A percentile compares a stretch with the other conserved stretches of the same genome.
Evolutionary conservation across 2,113 vertebrate genomes (phyloP).

Genomic region (Coreoperca whiteheadi): DNA sequence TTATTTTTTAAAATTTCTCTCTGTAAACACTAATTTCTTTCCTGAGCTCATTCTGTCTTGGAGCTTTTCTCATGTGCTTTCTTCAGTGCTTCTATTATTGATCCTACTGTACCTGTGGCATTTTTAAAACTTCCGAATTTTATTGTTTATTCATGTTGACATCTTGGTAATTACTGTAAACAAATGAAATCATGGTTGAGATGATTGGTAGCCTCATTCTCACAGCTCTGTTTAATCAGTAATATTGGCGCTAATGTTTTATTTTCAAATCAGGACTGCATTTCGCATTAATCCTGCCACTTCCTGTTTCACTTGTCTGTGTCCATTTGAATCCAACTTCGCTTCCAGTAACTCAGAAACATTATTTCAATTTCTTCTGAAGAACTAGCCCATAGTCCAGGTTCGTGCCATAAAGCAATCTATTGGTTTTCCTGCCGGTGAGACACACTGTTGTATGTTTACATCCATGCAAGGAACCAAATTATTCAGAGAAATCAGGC

Average conservation of each 20-base stretch:
- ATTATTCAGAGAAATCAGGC: not conserved
- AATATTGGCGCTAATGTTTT: not conserved
- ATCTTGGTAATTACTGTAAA: slow-evolving; percentile 14
- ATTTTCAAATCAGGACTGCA: not conserved
- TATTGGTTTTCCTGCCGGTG: slow-evolving; percentile 38
- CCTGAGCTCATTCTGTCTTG: not conserved
- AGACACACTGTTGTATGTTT: not conserved
- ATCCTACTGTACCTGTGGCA: slow-evolving; percentile 11
- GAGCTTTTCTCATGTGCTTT: not conserved
- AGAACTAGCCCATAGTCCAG: slow-evolving; percentile 22
- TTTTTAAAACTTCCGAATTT: slow-evolving; percentile 19
- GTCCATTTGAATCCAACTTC: slow-evolving; percentile 12
- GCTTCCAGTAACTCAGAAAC: not conserved
- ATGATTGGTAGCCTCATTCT: not conserved
- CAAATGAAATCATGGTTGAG: not conserved
- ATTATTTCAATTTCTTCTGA: not conserved
- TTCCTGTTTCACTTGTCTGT: slow-evolving; percentile 25
- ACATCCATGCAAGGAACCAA: not conserved
- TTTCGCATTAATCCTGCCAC: not conserved
- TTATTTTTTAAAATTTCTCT: not conserved
- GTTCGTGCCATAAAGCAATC: slow-evolving; percentile 6
- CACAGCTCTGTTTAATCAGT: not conserved
- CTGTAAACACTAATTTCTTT: slow-evolving; percentile 12
- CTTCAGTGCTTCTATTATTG: slow-evolving; percentile 11
- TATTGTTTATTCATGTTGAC: slow-evolving; percentile 20